Base-by-base conservation (phyloP, 1,140 invertebrate species). In the Drosophila sproati region DNA sequence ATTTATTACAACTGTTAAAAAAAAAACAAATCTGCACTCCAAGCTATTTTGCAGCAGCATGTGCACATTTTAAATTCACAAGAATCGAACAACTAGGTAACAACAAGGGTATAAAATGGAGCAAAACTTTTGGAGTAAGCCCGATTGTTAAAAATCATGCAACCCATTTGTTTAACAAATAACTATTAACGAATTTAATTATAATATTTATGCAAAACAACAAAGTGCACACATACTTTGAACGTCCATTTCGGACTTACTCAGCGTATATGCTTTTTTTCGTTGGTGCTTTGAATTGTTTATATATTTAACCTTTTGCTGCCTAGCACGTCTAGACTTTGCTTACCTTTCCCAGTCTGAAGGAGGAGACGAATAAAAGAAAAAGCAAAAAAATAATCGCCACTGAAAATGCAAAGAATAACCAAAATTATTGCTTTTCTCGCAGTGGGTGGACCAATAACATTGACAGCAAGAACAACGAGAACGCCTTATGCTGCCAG, bases 361-460 rank as follows among this genome's bases (percentile, higher is more conserved):
- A 73, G 34, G 68, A n/a, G 59, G 37, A 61, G 31, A n/a, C 32
- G 34, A 67, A 52, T 52, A 37, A 67, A 64, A 73, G 48, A 41
- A 64, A 73, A 39, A 41, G 64, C 28, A 55, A 43, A 60, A 55
- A 32, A 43, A 6, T 28, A 78, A 31, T 43, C n/a, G 56, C 32
- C 41, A 62, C 51, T 59, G 45, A n/a, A 63, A 77, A 73, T 67
- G 62, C 73, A 77, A 79, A 79, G 68, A 77, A 77, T 69, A 66
- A 77, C 62, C 68, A 12, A 59, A 79, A 60, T 62, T 61, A 31
- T 59, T 56, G 61, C 56, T 45, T 12, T 34, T 39, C 10, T 31
- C 37, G 32, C 34, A 41, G 55, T 45, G 37, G 66, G 45, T 6
- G 48, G 50, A 64, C 41, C 59, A 76, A 61, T 77, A 78, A 77